Evolutionary conservation across 37 sponge, comb jelly and placozoan species (phyloP), one percentile per base, ranked within the genome.

Genomic region (Ianthella basta): DNA sequence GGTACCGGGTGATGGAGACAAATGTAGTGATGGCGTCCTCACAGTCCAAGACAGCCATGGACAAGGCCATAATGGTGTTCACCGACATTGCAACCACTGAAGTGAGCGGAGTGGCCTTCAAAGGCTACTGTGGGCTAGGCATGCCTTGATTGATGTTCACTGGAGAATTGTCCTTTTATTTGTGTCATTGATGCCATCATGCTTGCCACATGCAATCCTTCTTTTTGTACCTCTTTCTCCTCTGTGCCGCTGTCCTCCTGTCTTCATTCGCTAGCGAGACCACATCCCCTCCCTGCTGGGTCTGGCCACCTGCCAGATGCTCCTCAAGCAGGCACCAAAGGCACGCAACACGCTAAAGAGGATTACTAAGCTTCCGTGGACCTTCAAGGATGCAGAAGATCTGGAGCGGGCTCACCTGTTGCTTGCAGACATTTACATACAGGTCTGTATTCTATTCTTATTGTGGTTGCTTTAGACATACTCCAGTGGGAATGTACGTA

Each of bases 261-360:
- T 44, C 63, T 27, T 39, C 20, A 21, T 23, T 33, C 57, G 15
- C 14, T 73, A 97, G 93, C 87, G 83, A 25, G 93, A 95, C 57
- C 86, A 85, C 70, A 85, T 96, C 14, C 82, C 90, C 29, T 83
- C 91, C 13, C 68, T 97, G 30, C 67, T 92, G 40, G 97, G 95
- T n/a, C 61, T 92, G 80, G 97, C 97, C n/a, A 92, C 87, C 21
- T 96, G 89, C 55, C 96, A 93, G 81, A 86, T 97, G 89, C 60
- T 97, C 39, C 86, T 97, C 33, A 95, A 95, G 72, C 99, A 99
- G 80, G 80, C 82, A 0, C 96, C 97, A 0, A 84, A 89, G 37
- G 99, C 99, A 36, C 82, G 97, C 10, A 99, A 97, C 72, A 97
- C 91, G 41, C 89, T 99, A 33, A 99, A 99, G 86, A 90, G 94